These are phyloP conservation scores for Ceratosolen solmsi DNA, from an alignment of 1,140 invertebrate genomes.

Conservation along the genomic window DNA sequence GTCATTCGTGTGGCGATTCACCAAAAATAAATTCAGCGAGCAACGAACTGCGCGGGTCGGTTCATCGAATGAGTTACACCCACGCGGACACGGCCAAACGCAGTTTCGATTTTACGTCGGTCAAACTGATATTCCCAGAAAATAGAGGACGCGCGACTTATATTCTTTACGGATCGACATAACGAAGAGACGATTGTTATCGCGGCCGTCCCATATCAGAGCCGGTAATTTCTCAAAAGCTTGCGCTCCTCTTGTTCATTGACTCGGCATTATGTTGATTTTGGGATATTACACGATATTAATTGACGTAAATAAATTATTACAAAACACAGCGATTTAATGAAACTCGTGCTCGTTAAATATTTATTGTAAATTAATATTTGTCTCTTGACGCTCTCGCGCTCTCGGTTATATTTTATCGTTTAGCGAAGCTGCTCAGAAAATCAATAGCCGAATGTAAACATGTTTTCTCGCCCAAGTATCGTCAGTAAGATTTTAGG, in stretches of 20 bases:
- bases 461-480: background rate
- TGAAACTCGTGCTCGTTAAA: background rate
- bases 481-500: too few relatives aligned
- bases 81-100: background rate
- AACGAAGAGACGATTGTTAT: background rate
- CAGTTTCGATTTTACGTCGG: background rate
- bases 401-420: background rate
- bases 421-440: background rate
- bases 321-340: background rate
- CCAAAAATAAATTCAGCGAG: slow-evolving; percentile 34
- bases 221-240: background rate
- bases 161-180: background rate
- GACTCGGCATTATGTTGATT: background rate
- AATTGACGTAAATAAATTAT: background rate
- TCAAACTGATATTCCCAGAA: background rate
- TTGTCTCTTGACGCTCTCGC: background rate
- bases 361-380: background rate
- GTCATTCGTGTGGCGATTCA: background rate
- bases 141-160: background rate
- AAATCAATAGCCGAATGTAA: background rate
- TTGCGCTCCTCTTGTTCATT: background rate
- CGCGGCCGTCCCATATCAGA: background rate
- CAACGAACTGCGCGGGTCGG: slow-evolving; percentile 36
- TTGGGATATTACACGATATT: background rate
- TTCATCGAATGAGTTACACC: slow-evolving; percentile 3